These are phyloP conservation scores for Bellardia pandia DNA, from an alignment of 2,888 invertebrate genomes.

Conservation along the genomic window DNA sequence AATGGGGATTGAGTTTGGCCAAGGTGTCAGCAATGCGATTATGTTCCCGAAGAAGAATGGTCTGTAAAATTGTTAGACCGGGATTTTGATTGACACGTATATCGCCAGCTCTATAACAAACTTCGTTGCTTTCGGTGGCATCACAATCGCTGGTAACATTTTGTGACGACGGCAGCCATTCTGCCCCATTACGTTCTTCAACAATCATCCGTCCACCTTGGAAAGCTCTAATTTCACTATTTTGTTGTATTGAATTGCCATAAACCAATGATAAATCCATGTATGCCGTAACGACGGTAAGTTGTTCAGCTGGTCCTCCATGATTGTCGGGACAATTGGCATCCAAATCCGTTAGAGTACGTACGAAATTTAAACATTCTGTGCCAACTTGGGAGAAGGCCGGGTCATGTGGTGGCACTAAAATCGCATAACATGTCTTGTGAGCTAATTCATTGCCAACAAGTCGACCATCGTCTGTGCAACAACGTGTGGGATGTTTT, in stretches of 20 bases:
- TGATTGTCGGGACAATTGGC: constrained; percentile 86
- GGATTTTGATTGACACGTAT: constrained; percentile 85
- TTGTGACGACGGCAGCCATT: constrained; percentile 89
- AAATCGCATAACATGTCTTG: constrained; percentile 85
- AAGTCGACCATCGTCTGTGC: constrained; percentile 86
- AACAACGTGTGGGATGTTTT: constrained; percentile 87
- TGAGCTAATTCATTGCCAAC: constrained; percentile 83
- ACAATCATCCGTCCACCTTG: constrained; percentile 88
- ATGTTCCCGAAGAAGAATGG: constrained; percentile 85
- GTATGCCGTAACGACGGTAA: constrained; percentile 84
- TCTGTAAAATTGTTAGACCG: constrained; percentile 84
- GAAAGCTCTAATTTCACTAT: constrained; percentile 88
- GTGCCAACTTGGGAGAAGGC: constrained; percentile 85
- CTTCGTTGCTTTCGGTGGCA: constrained; percentile 87
- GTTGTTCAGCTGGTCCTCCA: constrained; percentile 87
- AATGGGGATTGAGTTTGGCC: constrained; percentile 85
- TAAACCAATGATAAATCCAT: constrained; percentile 93
- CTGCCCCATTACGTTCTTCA: constrained; percentile 87
- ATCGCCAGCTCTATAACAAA: constrained; percentile 90
- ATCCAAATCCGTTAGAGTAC: constrained; percentile 88
- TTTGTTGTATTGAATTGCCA: constrained; percentile 89
- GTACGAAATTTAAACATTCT: constrained; percentile 89
- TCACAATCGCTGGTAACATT: constrained; percentile 90
- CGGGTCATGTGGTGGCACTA: constrained; percentile 86
- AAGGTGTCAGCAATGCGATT: constrained; percentile 84